Conservation (phyloP, 2,113 vertebrate genomes). For the Scomber colias region DNA sequence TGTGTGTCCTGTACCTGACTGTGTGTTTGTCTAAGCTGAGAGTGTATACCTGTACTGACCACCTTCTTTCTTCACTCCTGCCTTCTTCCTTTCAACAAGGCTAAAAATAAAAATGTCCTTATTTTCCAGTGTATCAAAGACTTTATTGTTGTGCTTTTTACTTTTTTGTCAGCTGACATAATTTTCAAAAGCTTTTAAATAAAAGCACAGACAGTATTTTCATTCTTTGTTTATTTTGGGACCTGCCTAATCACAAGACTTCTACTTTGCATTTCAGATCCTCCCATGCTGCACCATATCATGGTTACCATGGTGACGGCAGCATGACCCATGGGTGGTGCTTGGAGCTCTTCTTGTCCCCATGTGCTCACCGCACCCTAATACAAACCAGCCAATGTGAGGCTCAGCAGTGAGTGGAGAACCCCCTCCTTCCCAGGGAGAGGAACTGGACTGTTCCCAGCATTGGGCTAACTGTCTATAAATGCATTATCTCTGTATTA, state of each 20-base stretch:
- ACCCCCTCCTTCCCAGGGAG: slow-evolving; percentile 8
- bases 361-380: slow-evolving; percentile 18
- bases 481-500: slow-evolving; percentile 68
- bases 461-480: slow-evolving; percentile 56
- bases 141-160: background rate
- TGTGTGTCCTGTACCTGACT: no score
- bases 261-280: slow-evolving; percentile 75
- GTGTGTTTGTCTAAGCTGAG: no score
- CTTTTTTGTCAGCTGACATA: background rate
- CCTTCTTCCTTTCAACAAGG: no score
- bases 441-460: slow-evolving; percentile 34
- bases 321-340: slow-evolving; percentile 46
- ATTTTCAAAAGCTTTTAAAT: background rate
- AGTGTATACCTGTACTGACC: no score
- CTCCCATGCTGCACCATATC: slow-evolving; percentile 57
- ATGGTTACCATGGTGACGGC: slow-evolving; percentile 63
- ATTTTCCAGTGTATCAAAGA: background rate
- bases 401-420: slow-evolving; percentile 42
- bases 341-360: slow-evolving; percentile 47
- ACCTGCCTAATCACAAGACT: background rate
- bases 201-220: background rate
- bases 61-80: no score
- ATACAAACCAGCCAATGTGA: slow-evolving; percentile 54
- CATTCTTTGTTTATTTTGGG: background rate
- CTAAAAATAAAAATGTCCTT: background rate